A percentile compares a stretch with the other conserved stretches of the same genome.
Evolutionary conservation across 2,888 invertebrate genomes (phyloP).

Genomic region (Yponomeuta malinellus): DNA sequence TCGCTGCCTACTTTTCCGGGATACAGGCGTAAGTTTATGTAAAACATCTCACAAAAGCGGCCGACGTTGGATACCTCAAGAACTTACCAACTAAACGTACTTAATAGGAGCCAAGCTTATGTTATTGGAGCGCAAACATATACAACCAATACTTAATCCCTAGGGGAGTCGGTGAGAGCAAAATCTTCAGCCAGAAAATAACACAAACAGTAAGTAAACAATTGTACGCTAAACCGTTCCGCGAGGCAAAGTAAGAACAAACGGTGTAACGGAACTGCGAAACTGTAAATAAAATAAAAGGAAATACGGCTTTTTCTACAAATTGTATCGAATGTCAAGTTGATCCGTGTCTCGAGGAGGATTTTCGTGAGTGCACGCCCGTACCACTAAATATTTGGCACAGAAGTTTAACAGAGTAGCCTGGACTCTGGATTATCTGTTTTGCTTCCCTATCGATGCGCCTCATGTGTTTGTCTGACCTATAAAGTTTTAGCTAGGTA

Average conservation of each 20-base stretch:
- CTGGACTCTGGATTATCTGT: too few relatives aligned
- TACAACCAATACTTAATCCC: slow-evolving; percentile 6
- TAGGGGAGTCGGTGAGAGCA: slow-evolving; percentile 11
- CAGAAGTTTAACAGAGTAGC: slow-evolving; percentile 7
- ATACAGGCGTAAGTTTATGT: too few relatives aligned
- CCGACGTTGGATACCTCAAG: too few relatives aligned
- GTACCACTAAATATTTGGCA: slow-evolving; percentile 18
- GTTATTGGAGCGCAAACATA: background rate
- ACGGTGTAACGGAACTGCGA: slow-evolving; percentile 14
- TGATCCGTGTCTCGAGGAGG: slow-evolving; percentile 24
- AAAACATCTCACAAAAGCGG: too few relatives aligned
- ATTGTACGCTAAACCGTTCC: slow-evolving; percentile 10
- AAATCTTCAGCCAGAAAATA: slow-evolving; percentile 12
- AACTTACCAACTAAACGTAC: too few relatives aligned
- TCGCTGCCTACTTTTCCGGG: too few relatives aligned
- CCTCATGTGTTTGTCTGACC: too few relatives aligned
- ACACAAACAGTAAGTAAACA: slow-evolving; percentile 14
- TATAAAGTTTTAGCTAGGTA: too few relatives aligned
- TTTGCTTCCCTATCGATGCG: too few relatives aligned
- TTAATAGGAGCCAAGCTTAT: background rate
- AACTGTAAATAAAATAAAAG: slow-evolving; percentile 19
- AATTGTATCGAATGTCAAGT: slow-evolving; percentile 28
- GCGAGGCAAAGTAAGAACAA: slow-evolving; percentile 4
- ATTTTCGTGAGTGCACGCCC: slow-evolving; percentile 22
- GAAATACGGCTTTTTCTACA: slow-evolving; percentile 22